phyloP scores from a whole-genome alignment of 2,888 invertebrate genomes.

The Eupithecia abbreviata region DNA sequence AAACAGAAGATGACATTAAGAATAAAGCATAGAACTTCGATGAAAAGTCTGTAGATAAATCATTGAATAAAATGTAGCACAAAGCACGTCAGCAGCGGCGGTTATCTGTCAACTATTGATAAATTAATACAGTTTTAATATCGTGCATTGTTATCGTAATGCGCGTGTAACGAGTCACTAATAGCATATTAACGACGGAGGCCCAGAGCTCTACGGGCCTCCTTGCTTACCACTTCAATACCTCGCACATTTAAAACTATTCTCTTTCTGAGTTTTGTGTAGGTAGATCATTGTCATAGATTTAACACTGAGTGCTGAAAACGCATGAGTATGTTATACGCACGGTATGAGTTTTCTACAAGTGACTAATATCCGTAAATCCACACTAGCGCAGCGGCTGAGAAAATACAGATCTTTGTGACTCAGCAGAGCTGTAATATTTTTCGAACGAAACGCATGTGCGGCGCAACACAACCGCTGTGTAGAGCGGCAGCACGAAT shows the following conservation, averaged over 20 bases:
- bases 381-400: too few species aligned
- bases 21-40: not conserved
- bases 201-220: slow-evolving; percentile 46
- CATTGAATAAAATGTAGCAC: not conserved
- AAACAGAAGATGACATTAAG: not conserved
- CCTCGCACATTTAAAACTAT: not conserved
- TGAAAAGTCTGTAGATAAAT: not conserved
- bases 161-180: slow-evolving; percentile 64
- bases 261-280: not conserved
- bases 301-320: too few species aligned
- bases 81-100: slow-evolving; percentile 22
- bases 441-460: too few species aligned
- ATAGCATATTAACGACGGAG: slow-evolving; percentile 65
- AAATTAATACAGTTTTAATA: slow-evolving; percentile 68
- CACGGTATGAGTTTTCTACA: too few species aligned
- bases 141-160: slow-evolving; percentile 60
- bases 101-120: slow-evolving; percentile 57
- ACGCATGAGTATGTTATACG: too few species aligned
- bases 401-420: too few species aligned
- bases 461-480: too few species aligned
- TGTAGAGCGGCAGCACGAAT: too few species aligned
- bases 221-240: slow-evolving; percentile 42
- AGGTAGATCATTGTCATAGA: not conserved
- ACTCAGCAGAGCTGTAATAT: too few species aligned
- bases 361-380: too few species aligned